Evolutionary conservation across 2,888 invertebrate genomes (phyloP).

Genomic region (Andricus quercusramuli): DNA sequence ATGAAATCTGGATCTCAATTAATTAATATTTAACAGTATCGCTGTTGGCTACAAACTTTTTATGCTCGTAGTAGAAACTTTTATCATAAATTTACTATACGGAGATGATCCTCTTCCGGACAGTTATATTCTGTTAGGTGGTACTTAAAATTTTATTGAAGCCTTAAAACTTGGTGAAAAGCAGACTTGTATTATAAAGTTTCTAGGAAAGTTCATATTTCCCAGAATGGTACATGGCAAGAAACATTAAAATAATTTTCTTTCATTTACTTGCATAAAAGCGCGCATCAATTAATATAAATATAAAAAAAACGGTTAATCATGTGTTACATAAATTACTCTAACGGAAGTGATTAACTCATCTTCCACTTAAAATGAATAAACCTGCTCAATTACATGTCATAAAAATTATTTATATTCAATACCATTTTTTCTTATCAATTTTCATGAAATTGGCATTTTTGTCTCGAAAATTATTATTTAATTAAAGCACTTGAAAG

Average conservation of each 20-base stretch:
- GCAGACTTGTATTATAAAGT: constrained; percentile 18
- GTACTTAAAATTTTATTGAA: constrained; percentile 27
- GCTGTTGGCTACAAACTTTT: not conserved
- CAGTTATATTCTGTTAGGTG: constrained; percentile 17
- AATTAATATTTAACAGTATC: not conserved
- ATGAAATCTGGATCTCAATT: not conserved
- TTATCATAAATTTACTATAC: not conserved
- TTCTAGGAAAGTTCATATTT: constrained; percentile 15
- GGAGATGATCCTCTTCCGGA: not conserved
- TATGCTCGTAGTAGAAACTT: not conserved
- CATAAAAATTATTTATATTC: not conserved
- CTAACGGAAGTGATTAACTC: constrained; percentile 30
- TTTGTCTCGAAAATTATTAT: not conserved
- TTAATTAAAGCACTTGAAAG: not conserved
- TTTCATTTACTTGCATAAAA: not conserved
- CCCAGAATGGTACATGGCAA: not conserved
- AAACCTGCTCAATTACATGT: not conserved
- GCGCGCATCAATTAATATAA: not conserved
- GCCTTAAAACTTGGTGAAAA: constrained; percentile 22
- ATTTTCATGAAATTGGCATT: not conserved
- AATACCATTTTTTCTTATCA: not conserved
- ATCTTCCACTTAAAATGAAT: constrained; percentile 12
- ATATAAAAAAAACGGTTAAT: constrained; percentile 6
- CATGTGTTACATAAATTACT: constrained; percentile 24
- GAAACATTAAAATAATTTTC: constrained; percentile 18